phyloP scores from a whole-genome alignment of 2,113 vertebrate species.

The Formicarius rufipectus region DNA sequence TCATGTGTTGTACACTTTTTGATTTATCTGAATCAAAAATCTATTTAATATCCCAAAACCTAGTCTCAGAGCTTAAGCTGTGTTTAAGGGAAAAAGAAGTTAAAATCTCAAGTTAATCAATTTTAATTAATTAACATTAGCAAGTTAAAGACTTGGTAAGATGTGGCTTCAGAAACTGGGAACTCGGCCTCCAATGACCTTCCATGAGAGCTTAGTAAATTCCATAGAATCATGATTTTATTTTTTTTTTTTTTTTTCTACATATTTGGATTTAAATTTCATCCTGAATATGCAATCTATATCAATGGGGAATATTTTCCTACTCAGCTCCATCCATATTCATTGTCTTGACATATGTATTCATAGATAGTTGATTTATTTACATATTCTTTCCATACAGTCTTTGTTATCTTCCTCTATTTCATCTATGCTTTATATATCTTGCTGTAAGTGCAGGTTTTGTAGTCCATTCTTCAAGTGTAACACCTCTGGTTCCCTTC shows the following conservation, averaged over 20 bases:
- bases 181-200: neutral
- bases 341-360: neutral
- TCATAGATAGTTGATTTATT: neutral
- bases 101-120: no score
- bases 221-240: neutral
- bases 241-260: neutral
- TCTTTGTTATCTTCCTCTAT: neutral
- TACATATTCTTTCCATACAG: neutral
- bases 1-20: neutral
- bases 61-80: neutral
- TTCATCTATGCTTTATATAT: neutral
- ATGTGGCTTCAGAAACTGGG: neutral
- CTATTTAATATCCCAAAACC: neutral
- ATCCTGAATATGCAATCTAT: neutral
- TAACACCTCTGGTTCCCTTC: neutral
- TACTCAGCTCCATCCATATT: neutral
- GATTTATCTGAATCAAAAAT: neutral
- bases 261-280: neutral
- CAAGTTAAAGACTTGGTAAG: fast-evolving
- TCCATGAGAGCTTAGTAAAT: neutral
- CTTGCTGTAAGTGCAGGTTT: neutral
- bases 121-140: no score
- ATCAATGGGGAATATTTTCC: neutral
- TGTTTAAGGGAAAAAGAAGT: neutral
- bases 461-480: neutral